Evolutionary conservation across 2,113 vertebrate genomes (phyloP), one percentile per base, ranked within the genome.

Genomic region (Dasyurus viverrinus): DNA sequence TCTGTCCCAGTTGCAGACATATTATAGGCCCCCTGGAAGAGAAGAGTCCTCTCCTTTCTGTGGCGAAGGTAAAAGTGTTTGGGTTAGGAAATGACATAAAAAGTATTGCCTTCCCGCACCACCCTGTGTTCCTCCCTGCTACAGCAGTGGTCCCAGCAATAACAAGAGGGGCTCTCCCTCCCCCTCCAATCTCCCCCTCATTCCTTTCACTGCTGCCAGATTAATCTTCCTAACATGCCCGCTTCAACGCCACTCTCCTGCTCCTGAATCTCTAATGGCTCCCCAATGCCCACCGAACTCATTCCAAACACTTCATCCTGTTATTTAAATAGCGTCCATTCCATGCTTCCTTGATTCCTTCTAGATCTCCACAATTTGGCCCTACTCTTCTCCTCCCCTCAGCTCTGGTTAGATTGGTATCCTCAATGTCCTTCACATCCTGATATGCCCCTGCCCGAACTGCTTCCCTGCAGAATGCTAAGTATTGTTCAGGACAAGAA

Each of bases 1-100:
- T 93, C 96, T 95, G 91, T 92, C 96, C 97, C 95, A 90, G 97
- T 91, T 96, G 95, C 25, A 0, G 57, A 50, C 93, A 55, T 89
- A 95, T 93, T 95, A 92, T 52, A 52, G 16, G 25, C 92, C 60
- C 60, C 60, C 60, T n/a, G 36, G 14, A n/a, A 76, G 23, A 54
- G 54, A 23, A 23, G 60, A n/a, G 60, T n/a, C 30, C 92, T 60
- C 52, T 8, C 68, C 50, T 54, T 55, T 57, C 90, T 36, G 36
- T 16, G 5, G 48, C 89, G 52, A 0, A 50, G 50, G 89, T 53
- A 48, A 24, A 90, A 26, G 48, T 91, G 0, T 54, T 47, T 1
- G 92, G 68, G 92, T 30, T 92, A 22, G 91, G 89, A 53, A 52
- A 26, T 4, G 52, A 53, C 68, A 60, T 5, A 19, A 92, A 46